These are phyloP conservation scores for Epirrita christyi DNA, from an alignment of 2,888 invertebrate genomes.

Conservation along the genomic window DNA sequence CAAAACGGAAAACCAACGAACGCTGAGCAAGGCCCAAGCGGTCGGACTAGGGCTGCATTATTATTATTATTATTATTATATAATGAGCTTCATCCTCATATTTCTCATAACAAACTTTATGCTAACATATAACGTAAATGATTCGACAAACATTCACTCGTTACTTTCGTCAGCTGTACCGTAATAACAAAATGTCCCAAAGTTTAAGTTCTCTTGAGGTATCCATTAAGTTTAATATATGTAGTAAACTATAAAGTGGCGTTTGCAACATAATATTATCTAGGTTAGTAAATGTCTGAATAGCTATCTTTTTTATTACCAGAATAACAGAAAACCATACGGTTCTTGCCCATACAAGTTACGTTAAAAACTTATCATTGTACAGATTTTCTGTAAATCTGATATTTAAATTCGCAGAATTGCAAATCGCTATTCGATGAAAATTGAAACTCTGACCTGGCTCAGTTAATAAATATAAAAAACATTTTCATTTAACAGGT, in stretches of 20 bases:
- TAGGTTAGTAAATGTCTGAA: conserved; percentile 11
- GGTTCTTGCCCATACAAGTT: no score
- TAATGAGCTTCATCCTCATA: no score
- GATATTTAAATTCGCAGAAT: not conserved
- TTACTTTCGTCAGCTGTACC: conserved; percentile 48
- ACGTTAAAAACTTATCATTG: no score
- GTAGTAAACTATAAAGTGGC: conserved; percentile 31
- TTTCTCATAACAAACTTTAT: not conserved
- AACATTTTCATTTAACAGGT: not conserved
- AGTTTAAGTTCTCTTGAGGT: conserved; percentile 25
- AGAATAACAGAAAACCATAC: no score
- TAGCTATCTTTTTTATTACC: not conserved
- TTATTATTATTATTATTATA: no score
- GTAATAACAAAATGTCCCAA: conserved; percentile 45
- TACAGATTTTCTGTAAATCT: not conserved
- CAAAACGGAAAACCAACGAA: no score
- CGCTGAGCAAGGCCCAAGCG: no score
- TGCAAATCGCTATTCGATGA: not conserved
- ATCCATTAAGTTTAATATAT: conserved; percentile 30
- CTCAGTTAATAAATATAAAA: not conserved
- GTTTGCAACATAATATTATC: conserved; percentile 24
- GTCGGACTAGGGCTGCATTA: no score
- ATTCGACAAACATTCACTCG: conserved; percentile 29
- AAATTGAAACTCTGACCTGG: not conserved
- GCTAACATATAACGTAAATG: not conserved